phyloP scores from a whole-genome alignment of 35 echinoderm and acorn worm species.

The Acanthaster planci region DNA sequence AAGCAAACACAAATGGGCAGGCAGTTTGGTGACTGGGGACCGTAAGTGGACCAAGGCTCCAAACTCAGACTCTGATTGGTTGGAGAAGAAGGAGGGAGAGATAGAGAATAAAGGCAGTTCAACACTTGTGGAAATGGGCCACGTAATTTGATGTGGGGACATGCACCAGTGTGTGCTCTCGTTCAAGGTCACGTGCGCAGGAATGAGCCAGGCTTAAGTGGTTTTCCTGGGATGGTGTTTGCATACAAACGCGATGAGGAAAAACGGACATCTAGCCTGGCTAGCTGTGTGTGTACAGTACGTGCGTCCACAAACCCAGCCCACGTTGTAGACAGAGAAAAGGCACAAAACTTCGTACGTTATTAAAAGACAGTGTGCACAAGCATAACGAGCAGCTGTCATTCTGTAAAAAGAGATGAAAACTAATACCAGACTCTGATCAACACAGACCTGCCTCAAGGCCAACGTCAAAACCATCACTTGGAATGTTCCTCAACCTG shows the following conservation, averaged over 20 bases:
- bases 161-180: slow-evolving; percentile 10
- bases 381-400: no score
- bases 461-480: no score
- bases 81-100: not conserved
- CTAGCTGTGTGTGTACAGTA: slow-evolving; percentile 4
- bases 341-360: no score
- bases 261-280: not conserved
- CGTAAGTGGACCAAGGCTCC: not conserved
- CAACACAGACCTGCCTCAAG: no score
- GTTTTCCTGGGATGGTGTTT: slow-evolving; percentile 18
- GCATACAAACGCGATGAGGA: not conserved
- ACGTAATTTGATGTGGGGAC: slow-evolving; percentile 18
- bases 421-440: no score
- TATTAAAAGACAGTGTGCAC: no score
- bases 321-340: no score
- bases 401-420: no score
- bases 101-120: not conserved
- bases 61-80: not conserved
- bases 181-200: slow-evolving; percentile 12
- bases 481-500: no score
- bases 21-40: no score
- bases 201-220: slow-evolving; percentile 4
- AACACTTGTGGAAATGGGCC: slow-evolving; percentile 15
- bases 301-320: not conserved
- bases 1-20: no score